Percentiles rank a stretch among this genome's conserved stretches.
Conservation (phyloP, 2,888 invertebrate species). For the Deilephila elpenor region DNA sequence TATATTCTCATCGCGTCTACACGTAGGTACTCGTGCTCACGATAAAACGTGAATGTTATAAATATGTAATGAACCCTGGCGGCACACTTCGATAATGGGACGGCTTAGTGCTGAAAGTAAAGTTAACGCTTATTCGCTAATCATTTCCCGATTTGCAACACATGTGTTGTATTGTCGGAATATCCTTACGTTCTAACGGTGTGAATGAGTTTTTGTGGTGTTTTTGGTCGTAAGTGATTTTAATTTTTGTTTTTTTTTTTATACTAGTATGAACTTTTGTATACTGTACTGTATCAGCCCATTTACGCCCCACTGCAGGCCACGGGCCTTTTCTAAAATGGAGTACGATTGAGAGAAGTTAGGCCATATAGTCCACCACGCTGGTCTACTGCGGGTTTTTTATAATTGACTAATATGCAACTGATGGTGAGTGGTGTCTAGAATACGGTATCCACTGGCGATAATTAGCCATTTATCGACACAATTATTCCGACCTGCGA, state of each 20-base stretch:
- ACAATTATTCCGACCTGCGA: too few relatives aligned
- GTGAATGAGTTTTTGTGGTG: not conserved
- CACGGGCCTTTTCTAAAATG: too few relatives aligned
- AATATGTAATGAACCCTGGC: constrained; percentile 30
- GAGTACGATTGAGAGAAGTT: too few relatives aligned
- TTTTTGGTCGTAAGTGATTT: not conserved
- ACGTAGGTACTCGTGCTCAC: constrained; percentile 30
- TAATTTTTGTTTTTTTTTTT: not conserved
- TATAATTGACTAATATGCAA: too few relatives aligned
- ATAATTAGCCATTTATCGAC: too few relatives aligned
- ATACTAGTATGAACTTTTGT: not conserved
- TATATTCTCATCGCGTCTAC: constrained; percentile 12
- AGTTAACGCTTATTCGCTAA: constrained; percentile 31
- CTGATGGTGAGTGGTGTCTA: too few relatives aligned
- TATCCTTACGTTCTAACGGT: constrained; percentile 7
- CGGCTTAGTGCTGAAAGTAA: constrained; percentile 17
- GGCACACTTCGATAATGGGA: constrained; percentile 29
- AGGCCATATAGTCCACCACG: too few relatives aligned
- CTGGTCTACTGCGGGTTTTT: too few relatives aligned
- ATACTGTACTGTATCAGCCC: too few relatives aligned
- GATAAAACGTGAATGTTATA: constrained; percentile 32
- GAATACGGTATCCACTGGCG: too few relatives aligned
- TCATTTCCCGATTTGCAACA: constrained; percentile 29
- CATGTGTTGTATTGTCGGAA: constrained; percentile 25
- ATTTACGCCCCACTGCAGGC: too few relatives aligned